Conservation (phyloP, 2,888 invertebrate species). For the Drosophila dives region DNA sequence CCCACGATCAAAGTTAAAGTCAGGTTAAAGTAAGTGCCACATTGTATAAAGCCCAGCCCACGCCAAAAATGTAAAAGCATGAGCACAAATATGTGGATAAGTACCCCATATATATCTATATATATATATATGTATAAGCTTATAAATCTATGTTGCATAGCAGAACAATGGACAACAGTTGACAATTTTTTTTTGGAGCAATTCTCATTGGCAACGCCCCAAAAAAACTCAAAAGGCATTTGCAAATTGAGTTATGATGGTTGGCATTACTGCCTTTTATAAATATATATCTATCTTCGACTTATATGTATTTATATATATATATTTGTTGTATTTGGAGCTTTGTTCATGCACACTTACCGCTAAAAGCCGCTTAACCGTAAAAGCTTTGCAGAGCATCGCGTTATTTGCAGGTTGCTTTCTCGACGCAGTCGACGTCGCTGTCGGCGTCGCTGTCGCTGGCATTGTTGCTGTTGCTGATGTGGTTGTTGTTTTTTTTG, state of each 20-base stretch:
- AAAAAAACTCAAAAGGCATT: constrained; percentile 56
- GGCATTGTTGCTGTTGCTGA: constrained; percentile 19
- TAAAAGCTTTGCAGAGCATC: constrained; percentile 71
- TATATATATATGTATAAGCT: neutral
- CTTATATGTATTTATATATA: neutral
- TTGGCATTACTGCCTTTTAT: constrained; percentile 5
- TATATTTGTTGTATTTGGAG: constrained; percentile 27
- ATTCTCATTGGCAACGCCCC: constrained; percentile 71
- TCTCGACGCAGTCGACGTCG: constrained; percentile 69
- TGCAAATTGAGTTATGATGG: constrained; percentile 45
- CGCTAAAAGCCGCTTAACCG: constrained; percentile 81
- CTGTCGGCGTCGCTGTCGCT: constrained; percentile 49
- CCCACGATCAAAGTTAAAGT: constrained; percentile 64
- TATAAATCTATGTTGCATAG: constrained; percentile 8
- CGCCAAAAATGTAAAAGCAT: constrained; percentile 36
- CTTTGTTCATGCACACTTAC: constrained; percentile 66
- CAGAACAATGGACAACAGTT: constrained; percentile 58
- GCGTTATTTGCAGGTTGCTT: constrained; percentile 75
- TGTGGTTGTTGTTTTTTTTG: constrained; percentile 35
- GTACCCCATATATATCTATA: constrained; percentile 15
- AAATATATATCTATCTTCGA: constrained; percentile 1
- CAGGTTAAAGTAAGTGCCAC: constrained; percentile 49
- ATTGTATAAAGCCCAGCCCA: constrained; percentile 40
- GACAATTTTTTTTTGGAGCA: constrained; percentile 68
- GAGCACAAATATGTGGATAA: constrained; percentile 9